phyloP scores from a whole-genome alignment of 2,888 invertebrate species.

The Apamea sordens region DNA sequence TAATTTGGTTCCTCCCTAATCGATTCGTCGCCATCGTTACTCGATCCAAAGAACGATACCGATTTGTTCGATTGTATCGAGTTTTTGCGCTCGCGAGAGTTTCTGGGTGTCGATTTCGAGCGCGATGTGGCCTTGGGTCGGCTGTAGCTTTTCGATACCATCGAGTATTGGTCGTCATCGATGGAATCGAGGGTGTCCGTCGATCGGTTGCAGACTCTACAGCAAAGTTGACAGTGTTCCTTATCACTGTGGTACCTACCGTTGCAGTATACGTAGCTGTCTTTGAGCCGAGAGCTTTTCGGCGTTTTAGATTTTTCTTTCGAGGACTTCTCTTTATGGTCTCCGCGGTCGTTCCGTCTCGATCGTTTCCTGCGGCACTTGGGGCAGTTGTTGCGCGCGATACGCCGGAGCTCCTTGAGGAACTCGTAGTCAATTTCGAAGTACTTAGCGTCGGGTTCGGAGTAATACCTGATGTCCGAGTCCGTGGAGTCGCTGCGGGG shows the following conservation, averaged over 20 bases:
- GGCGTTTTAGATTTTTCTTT: conserved; percentile 69
- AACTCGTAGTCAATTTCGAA: conserved; percentile 89
- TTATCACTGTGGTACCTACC: conserved; percentile 83
- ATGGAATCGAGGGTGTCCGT: conserved; percentile 84
- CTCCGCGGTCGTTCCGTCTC: conserved; percentile 65
- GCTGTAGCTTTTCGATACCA: conserved; percentile 83
- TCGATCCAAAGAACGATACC: conserved; percentile 87
- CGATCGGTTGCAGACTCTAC: conserved; percentile 82
- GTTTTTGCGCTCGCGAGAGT: conserved; percentile 80
- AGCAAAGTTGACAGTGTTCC: conserved; percentile 85
- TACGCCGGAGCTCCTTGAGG: conserved; percentile 84
- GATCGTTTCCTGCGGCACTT: conserved; percentile 80
- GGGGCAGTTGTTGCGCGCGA: conserved; percentile 86
- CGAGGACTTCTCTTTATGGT: conserved; percentile 61
- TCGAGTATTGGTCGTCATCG: conserved; percentile 83
- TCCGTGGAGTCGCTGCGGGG: conserved; percentile 76
- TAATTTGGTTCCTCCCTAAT: conserved; percentile 87
- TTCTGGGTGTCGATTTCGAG: conserved; percentile 72
- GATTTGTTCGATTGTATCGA: conserved; percentile 88
- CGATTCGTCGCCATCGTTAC: conserved; percentile 82
- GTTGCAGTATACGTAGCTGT: conserved; percentile 81
- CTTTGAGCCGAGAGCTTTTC: conserved; percentile 70
- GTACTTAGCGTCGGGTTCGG: conserved; percentile 88
- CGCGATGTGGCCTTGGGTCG: conserved; percentile 73
- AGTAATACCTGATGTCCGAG: conserved; percentile 84